phyloP scores from a whole-genome alignment of 2,797 vertebrate genomes.

The Buphagus erythrorhynchus region DNA sequence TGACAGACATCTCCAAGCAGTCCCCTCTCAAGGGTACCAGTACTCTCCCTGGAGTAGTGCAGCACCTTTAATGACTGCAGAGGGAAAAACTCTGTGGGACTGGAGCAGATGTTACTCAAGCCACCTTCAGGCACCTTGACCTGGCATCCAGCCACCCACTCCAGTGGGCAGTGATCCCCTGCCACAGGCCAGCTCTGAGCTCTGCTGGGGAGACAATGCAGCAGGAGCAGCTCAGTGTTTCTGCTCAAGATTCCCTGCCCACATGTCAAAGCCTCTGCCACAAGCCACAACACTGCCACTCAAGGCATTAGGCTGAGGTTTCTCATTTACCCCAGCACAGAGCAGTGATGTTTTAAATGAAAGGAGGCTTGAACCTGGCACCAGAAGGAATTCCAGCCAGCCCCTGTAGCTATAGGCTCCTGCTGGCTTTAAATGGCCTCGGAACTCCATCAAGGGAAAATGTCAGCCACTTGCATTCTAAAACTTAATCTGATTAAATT shows the following conservation, averaged over 20 bases:
- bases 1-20: background rate
- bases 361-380: background rate
- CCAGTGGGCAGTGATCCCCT: accelerated
- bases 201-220: background rate
- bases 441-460: slow-evolving; percentile 1
- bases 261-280: background rate
- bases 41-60: background rate
- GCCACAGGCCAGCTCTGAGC: background rate
- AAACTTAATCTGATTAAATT: slow-evolving; percentile 38
- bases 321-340: background rate
- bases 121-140: background rate
- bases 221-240: background rate
- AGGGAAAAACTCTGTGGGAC: background rate
- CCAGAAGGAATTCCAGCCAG: background rate
- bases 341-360: background rate
- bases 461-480: background rate
- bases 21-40: background rate
- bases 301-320: background rate
- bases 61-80: background rate
- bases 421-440: background rate
- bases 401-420: background rate
- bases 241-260: background rate
- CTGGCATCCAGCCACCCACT: background rate
- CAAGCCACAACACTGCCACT: background rate
- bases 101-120: background rate